A percentile compares a stretch with the other conserved stretches of the same genome.
Evolutionary conservation across 2,113 vertebrate genomes (phyloP).

Genomic region (Crotalus tigris): DNA sequence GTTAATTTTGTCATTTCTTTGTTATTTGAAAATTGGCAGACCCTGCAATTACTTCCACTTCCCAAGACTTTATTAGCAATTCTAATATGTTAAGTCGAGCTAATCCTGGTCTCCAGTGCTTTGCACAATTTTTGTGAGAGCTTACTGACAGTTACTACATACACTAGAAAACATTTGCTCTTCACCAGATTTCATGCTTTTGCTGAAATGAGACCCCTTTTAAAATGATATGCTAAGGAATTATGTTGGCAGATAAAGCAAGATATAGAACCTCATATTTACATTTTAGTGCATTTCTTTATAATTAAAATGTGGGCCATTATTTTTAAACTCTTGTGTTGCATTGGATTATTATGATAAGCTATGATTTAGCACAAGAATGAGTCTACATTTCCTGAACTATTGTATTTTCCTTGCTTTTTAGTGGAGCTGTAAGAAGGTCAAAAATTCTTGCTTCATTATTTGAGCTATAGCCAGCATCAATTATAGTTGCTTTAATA

Average conservation of each 20-base stretch:
- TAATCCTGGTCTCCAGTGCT: conserved; percentile 23
- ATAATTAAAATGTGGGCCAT: neutral
- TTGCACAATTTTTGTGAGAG: neutral
- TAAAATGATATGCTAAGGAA: neutral
- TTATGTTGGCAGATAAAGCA: neutral
- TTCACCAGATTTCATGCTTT: neutral
- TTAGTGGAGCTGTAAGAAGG: neutral
- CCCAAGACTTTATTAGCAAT: conserved; percentile 27
- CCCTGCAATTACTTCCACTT: conserved; percentile 10
- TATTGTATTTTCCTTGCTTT: neutral
- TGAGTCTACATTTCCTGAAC: neutral
- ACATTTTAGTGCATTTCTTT: neutral
- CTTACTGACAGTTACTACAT: conserved; percentile 18
- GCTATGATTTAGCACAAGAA: neutral
- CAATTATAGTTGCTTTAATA: neutral
- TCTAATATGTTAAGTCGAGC: conserved; percentile 21
- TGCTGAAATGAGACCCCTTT: neutral
- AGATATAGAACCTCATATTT: neutral
- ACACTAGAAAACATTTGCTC: conserved; percentile 7
- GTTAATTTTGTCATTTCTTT: conserved; percentile 36
- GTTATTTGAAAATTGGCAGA: conserved; percentile 32
- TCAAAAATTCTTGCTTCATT: neutral
- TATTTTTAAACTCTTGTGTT: conserved; percentile 3
- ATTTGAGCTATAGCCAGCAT: neutral
- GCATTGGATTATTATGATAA: neutral